These are phyloP conservation scores for Odontocerum albicorne DNA, from an alignment of 2,888 invertebrate genomes.

Conservation along the genomic window DNA sequence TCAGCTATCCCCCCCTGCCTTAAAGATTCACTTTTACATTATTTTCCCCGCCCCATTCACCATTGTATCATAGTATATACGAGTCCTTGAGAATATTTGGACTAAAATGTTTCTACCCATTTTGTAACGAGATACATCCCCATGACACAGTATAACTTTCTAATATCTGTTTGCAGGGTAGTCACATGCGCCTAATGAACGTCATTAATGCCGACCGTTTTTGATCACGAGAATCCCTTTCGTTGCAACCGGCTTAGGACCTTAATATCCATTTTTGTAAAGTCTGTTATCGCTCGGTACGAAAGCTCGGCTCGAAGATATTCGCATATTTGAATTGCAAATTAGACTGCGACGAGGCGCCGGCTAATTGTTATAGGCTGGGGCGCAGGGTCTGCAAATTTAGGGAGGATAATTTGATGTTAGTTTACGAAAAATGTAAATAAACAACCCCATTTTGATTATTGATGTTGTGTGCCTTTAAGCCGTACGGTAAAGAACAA, in stretches of 20 bases:
- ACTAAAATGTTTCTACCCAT: too few relatives aligned
- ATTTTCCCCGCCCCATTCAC: too few relatives aligned
- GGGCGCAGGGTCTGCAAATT: too few relatives aligned
- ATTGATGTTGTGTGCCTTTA: too few relatives aligned
- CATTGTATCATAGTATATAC: too few relatives aligned
- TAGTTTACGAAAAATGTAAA: too few relatives aligned
- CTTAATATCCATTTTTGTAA: background rate
- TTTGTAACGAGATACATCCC: background rate
- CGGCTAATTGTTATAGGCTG: conserved; percentile 25
- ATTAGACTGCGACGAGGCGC: conserved; percentile 21
- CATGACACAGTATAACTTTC: background rate
- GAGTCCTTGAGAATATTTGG: too few relatives aligned
- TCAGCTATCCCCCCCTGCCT: too few relatives aligned
- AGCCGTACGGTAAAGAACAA: too few relatives aligned
- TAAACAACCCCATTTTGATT: too few relatives aligned
- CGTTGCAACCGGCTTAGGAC: background rate
- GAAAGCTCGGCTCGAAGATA: conserved; percentile 1
- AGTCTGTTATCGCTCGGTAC: background rate
- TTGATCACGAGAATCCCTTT: background rate
- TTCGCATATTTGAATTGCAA: conserved; percentile 23
- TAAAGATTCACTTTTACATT: too few relatives aligned
- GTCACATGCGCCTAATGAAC: conserved; percentile 1
- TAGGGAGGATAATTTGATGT: too few relatives aligned
- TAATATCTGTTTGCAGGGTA: conserved; percentile 13
- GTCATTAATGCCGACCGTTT: conserved; percentile 1